Evolutionary conservation across 2,888 invertebrate genomes (phyloP).

Genomic region (Drosophila melanosoma): DNA sequence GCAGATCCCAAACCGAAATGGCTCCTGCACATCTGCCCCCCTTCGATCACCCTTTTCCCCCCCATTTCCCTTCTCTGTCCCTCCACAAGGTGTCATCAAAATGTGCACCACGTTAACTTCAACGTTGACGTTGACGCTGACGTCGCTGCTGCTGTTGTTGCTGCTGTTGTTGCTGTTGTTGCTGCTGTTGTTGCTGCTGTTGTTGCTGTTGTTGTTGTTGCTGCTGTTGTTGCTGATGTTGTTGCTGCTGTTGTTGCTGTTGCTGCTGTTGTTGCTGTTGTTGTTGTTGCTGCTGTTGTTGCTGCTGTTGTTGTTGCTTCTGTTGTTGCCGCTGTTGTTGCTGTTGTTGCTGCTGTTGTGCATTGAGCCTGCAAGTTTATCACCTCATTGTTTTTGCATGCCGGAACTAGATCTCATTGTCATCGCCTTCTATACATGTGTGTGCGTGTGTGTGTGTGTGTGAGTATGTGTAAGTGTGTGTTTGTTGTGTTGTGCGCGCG

Average conservation of each 20-base stretch:
- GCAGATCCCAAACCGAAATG: conserved; percentile 24
- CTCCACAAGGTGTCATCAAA: conserved; percentile 75
- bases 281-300: conserved; percentile 20
- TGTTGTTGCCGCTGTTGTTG: conserved; percentile 4
- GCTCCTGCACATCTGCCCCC: conserved; percentile 45
- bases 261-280: conserved; percentile 7
- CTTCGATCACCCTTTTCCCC: conserved; percentile 31
- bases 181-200: conserved; percentile 17
- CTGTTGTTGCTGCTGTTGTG: conserved; percentile 46
- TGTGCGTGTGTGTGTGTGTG: neutral
- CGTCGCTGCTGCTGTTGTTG: conserved; percentile 8
- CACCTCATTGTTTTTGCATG: conserved; percentile 78
- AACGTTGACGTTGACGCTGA: conserved; percentile 37
- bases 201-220: conserved; percentile 26
- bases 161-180: conserved; percentile 18
- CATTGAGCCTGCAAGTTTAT: conserved; percentile 79
- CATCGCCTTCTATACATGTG: conserved; percentile 29
- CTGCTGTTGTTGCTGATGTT: neutral
- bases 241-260: conserved; percentile 41
- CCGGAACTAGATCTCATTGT: conserved; percentile 52
- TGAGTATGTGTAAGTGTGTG: neutral
- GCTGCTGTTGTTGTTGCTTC: conserved; percentile 27
- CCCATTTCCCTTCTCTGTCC: conserved; percentile 25
- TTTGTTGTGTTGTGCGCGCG: conserved; percentile 14
- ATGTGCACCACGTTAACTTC: conserved; percentile 63